Evolutionary conservation across 2,113 vertebrate species (phyloP).

Genomic region (Grallaria varia): DNA sequence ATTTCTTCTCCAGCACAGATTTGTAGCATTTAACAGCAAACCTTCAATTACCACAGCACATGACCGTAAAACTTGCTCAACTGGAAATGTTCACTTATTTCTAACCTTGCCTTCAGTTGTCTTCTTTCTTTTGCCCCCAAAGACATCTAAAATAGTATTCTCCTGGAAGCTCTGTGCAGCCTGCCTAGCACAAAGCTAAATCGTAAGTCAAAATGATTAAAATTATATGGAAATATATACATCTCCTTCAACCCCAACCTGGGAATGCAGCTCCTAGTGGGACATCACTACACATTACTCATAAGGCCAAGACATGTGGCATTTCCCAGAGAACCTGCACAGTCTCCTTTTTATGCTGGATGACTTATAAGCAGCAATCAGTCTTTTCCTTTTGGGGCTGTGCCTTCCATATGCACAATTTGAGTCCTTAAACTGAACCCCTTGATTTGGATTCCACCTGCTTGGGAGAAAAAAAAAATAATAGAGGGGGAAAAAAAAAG

Average conservation of each 20-base stretch:
- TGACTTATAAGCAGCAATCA: background rate
- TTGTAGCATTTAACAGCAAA: slow-evolving; percentile 27
- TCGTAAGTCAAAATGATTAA: background rate
- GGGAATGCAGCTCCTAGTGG: background rate
- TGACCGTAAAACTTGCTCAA: slow-evolving; percentile 55
- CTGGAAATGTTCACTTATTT: slow-evolving; percentile 54
- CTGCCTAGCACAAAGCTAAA: background rate
- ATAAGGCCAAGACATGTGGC: slow-evolving; percentile 11
- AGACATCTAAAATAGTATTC: background rate
- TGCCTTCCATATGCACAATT: background rate
- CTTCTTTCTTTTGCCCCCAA: slow-evolving; percentile 38
- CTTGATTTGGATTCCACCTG: slow-evolving; percentile 4
- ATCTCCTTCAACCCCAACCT: background rate
- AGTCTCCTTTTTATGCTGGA: background rate
- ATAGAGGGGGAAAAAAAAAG: background rate
- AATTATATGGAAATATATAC: slow-evolving; percentile 44
- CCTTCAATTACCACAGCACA: slow-evolving; percentile 63
- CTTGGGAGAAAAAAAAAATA: background rate
- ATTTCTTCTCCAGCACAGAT: background rate
- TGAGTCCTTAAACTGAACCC: slow-evolving; percentile 29
- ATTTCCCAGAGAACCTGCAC: slow-evolving; percentile 21
- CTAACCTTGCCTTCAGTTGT: slow-evolving; percentile 57
- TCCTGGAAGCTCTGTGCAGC: background rate
- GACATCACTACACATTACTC: slow-evolving; percentile 24
- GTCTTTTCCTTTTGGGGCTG: background rate